These are phyloP conservation scores for Candoia aspera DNA, from an alignment of 2,113 vertebrate species.

Conservation along the genomic window DNA sequence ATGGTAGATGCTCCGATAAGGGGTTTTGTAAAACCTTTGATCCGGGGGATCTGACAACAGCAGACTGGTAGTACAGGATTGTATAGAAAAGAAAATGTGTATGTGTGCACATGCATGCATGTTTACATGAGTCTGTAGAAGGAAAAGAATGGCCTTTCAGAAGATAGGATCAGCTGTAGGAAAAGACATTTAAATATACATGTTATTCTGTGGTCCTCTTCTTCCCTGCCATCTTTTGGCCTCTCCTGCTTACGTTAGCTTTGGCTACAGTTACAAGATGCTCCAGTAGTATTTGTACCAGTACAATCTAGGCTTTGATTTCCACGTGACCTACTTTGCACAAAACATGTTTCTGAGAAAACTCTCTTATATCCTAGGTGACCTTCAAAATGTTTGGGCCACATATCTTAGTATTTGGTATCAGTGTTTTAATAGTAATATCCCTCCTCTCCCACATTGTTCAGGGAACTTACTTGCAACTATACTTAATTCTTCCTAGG, in stretches of 20 bases:
- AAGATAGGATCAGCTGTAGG: fast-evolving
- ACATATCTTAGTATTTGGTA: not conserved
- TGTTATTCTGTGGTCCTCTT: not conserved
- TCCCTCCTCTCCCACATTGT: not conserved
- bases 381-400: not conserved
- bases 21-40: too few relatives aligned
- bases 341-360: not conserved
- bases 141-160: not conserved
- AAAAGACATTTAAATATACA: not conserved
- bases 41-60: too few relatives aligned
- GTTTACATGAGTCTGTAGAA: not conserved
- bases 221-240: not conserved
- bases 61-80: not conserved
- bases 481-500: not conserved
- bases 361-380: not conserved
- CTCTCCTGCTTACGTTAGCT: constrained; percentile 8
- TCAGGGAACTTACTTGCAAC: not conserved
- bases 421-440: not conserved
- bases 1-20: too few relatives aligned
- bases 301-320: not conserved
- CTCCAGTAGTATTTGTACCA: not conserved
- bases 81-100: not conserved
- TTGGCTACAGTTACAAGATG: not conserved
- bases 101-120: not conserved
- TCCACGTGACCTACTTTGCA: not conserved